Percentiles rank a stretch among this genome's conserved stretches.
phyloP scores from a whole-genome alignment of 1,140 invertebrate genomes.

The Linepithema humile region DNA sequence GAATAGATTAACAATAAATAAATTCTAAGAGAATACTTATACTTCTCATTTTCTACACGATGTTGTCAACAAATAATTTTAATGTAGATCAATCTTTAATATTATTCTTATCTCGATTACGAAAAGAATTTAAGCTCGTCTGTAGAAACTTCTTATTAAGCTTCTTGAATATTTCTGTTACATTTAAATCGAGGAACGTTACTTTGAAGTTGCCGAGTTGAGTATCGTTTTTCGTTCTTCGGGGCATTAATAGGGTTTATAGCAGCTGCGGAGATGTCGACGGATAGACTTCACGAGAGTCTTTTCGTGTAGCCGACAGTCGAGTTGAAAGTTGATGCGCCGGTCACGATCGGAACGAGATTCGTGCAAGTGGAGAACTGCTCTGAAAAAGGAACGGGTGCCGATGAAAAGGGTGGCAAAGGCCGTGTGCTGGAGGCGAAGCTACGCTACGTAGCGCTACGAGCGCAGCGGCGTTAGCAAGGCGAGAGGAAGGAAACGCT shows the following conservation, averaged over 20 bases:
- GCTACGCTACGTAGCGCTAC: slow-evolving; percentile 25
- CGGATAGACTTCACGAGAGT: slow-evolving; percentile 33
- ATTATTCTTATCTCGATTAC: neutral
- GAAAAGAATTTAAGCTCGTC: neutral
- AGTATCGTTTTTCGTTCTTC: slow-evolving; percentile 2
- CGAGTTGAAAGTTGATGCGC: slow-evolving; percentile 49
- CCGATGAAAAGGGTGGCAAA: slow-evolving; percentile 51
- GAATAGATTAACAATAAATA: neutral
- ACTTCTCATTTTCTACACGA: neutral
- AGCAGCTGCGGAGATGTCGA: slow-evolving; percentile 2
- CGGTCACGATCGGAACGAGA: slow-evolving; percentile 51
- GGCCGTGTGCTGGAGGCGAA: slow-evolving; percentile 33
- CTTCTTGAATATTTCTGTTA: neutral
- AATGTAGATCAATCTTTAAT: too few relatives aligned
- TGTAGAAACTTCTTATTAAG: neutral
- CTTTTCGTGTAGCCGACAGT: slow-evolving; percentile 44
- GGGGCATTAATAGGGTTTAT: slow-evolving; percentile 38
- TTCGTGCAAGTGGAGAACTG: slow-evolving; percentile 48
- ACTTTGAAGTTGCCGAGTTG: neutral
- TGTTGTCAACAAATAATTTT: too few relatives aligned
- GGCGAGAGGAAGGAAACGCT: slow-evolving; percentile 59
- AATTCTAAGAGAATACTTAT: neutral
- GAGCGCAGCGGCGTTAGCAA: slow-evolving; percentile 16
- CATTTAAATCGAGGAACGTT: neutral
- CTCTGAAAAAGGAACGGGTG: slow-evolving; percentile 40